Evolutionary conservation across 2,113 vertebrate species (phyloP).

Genomic region (Sapajus apella): DNA sequence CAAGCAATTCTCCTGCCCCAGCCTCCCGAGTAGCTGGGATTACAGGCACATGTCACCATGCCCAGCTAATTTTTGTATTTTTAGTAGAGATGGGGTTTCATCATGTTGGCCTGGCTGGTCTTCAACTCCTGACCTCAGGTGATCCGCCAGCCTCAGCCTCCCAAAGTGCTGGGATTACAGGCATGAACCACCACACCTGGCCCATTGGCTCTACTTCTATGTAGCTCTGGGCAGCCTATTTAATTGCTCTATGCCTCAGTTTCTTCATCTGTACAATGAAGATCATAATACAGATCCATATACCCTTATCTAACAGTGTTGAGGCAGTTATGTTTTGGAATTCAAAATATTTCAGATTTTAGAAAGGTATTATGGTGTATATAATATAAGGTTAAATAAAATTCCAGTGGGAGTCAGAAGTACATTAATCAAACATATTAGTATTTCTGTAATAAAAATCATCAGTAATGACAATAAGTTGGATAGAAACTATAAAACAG

Average conservation of each 20-base stretch:
- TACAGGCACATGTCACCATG: neutral
- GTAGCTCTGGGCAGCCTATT: neutral
- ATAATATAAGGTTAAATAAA: conserved; percentile 1
- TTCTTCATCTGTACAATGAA: neutral
- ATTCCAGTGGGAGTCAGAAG: neutral
- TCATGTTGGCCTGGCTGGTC: neutral
- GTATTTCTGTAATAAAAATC: neutral
- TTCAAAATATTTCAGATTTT: conserved; percentile 23
- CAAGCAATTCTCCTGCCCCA: neutral
- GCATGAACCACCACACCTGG: neutral
- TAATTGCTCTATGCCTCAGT: neutral
- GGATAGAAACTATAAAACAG: neutral
- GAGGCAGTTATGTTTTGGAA: neutral
- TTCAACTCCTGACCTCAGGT: neutral
- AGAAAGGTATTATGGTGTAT: neutral
- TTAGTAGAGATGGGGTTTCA: too few species aligned
- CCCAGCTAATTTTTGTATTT: neutral
- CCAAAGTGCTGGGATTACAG: neutral
- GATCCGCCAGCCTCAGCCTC: neutral
- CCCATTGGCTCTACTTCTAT: too few species aligned
- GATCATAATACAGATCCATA: neutral
- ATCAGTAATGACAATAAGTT: neutral
- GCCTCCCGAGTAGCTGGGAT: neutral
- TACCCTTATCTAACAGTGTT: neutral
- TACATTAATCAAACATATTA: neutral